Evolutionary conservation across 35 echinoderm and acorn worm species (phyloP).

Genomic region (Hemicentrotus pulcherrimus): DNA sequence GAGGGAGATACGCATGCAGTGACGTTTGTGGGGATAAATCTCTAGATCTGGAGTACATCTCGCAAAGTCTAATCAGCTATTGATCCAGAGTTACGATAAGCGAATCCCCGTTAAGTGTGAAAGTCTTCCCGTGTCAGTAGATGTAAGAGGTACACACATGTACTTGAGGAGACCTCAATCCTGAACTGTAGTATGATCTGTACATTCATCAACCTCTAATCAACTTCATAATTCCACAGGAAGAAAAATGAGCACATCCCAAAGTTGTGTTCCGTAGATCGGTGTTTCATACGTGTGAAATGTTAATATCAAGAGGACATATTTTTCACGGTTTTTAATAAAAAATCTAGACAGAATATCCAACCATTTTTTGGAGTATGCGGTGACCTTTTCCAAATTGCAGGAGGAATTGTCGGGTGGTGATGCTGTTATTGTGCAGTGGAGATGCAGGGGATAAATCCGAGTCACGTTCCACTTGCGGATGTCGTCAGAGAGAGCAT

Average conservation of each 20-base stretch:
- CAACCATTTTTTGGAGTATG: neutral
- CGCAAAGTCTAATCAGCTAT: neutral
- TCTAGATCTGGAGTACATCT: neutral
- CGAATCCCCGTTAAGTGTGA: neutral
- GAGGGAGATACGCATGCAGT: neutral
- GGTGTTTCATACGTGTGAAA: neutral
- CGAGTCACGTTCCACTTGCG: conserved; percentile 7
- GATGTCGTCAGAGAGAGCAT: neutral
- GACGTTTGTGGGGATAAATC: conserved; percentile 13
- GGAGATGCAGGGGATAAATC: neutral
- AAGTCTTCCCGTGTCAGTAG: neutral
- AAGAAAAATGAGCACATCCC: neutral
- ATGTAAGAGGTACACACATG: neutral
- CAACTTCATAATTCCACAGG: neutral
- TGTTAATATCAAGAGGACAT: neutral
- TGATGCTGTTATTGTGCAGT: neutral
- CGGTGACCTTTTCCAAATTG: neutral
- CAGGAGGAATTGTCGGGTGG: neutral
- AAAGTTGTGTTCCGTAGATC: neutral
- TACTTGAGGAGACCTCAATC: neutral
- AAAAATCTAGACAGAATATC: neutral
- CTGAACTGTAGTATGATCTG: neutral
- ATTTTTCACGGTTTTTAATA: neutral
- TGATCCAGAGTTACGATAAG: neutral
- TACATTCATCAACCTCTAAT: neutral